A percentile compares a stretch with the other conserved stretches of the same genome.
Evolutionary conservation across 2,113 vertebrate species (phyloP).

Genomic region (Reinhardtius hippoglossoides): DNA sequence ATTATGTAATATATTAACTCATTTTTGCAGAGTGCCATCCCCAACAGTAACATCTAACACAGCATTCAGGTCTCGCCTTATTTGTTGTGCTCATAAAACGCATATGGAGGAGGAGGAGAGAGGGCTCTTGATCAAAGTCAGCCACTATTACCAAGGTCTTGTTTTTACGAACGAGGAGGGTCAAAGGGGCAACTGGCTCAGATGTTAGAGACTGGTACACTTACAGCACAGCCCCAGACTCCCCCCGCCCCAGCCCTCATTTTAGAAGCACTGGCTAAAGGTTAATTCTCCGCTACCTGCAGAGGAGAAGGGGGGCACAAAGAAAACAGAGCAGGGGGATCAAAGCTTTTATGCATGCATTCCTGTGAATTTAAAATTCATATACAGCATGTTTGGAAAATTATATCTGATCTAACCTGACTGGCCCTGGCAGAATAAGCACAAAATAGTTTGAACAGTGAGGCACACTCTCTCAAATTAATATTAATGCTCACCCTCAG

Average conservation of each 20-base stretch:
- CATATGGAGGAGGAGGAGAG: constrained; percentile 3
- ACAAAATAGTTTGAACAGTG: constrained; percentile 13
- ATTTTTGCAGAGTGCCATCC: background rate
- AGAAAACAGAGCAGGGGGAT: constrained; percentile 31
- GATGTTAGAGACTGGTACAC: constrained; percentile 34
- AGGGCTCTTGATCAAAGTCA: constrained; percentile 63
- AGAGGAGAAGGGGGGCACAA: constrained; percentile 16
- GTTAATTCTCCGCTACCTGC: constrained; percentile 70
- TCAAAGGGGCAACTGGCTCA: constrained; percentile 48
- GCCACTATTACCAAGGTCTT: constrained; percentile 33
- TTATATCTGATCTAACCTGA: constrained; percentile 5
- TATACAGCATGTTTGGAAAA: constrained; percentile 25
- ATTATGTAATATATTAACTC: background rate
- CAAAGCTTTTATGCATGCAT: constrained; percentile 48
- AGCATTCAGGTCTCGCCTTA: constrained; percentile 9
- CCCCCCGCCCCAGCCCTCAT: constrained; percentile 70
- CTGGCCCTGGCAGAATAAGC: constrained; percentile 7
- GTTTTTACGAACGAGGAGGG: constrained; percentile 41
- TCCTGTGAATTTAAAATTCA: constrained; percentile 40
- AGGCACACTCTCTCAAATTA: background rate
- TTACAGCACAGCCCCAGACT: constrained; percentile 32
- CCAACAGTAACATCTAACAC: background rate
- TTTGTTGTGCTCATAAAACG: constrained; percentile 4
- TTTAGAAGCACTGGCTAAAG: constrained; percentile 72
- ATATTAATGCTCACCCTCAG: background rate